Base-by-base conservation (phyloP, 2,888 invertebrate species). In the Julus scandinavius region DNA sequence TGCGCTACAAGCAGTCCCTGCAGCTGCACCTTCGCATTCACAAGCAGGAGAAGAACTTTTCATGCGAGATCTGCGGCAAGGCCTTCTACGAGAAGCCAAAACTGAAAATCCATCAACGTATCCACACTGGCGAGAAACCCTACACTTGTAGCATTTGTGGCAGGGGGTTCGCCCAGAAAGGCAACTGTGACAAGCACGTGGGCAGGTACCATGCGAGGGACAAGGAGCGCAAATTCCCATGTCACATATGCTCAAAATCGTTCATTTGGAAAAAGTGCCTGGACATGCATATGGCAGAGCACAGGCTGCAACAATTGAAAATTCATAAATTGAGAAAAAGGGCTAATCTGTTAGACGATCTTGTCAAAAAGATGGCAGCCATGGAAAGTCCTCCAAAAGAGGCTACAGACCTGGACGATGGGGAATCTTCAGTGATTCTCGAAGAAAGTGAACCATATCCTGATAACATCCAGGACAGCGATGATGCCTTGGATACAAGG, bases 21-120 rank as follows among this genome's bases (percentile, higher is more conserved):
- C 91, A 92, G 87, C 91, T 91, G 1, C 92, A 92, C 90, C 91
- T 91, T 88, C 90, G 92, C n/a, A 91, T 91, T 85, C 92, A 92
- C 90, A 92, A 92, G 4, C 88, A 88, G 20, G 90, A 90, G 50
- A 89, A 90, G 72, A 90, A 90, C n/a, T 90, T 88, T 85, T 49
- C 80, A 13, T 90, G 90, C 84, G 88, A 89, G 13, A 80, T 88
- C 38, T 90, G 90, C 80, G 89, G 89, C 17, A 90, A 90, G 40
- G 38, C 85, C 9, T 90, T 90, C 87, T 89, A 88, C n/a, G 88
- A 89, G 58, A 88, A 89, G 45, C 86, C 88, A 11, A 89, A 89
- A 11, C 84, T 89, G n/a, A 89, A 87, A 45, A 88, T 89, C 17
- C 89, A 89, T 45, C 86, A 84, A 80, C 40, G 89, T 54, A 85